Conservation (phyloP, 2,113 vertebrate species). For the Cyanoramphus novaezelandiae region DNA sequence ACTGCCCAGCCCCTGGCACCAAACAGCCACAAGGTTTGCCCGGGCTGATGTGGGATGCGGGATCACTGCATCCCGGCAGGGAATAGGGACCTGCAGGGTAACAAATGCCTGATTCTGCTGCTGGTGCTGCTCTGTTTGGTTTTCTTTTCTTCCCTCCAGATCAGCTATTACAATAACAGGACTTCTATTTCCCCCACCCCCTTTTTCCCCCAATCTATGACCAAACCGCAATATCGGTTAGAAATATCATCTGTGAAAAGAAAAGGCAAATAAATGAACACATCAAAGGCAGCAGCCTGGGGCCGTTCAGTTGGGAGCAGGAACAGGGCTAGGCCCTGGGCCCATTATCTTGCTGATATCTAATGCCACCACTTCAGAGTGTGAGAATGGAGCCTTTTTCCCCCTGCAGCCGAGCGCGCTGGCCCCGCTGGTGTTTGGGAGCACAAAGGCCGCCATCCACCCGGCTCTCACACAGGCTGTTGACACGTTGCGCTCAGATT, state of each 20-base stretch:
- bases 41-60: rapidly evolving
- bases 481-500: constrained; percentile 74
- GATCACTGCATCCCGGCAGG: neutral
- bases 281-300: constrained; percentile 71
- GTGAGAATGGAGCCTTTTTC: constrained; percentile 71
- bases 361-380: constrained; percentile 73
- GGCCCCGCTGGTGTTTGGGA: constrained; percentile 72
- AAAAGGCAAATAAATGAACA: constrained; percentile 68
- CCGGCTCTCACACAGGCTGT: constrained; percentile 64
- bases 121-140: neutral
- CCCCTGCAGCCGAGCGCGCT: constrained; percentile 51
- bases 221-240: constrained; percentile 28
- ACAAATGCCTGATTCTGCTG: neutral
- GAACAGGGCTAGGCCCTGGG: constrained; percentile 56
- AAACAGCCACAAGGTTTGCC: rapidly evolving
- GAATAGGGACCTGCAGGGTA: neutral
- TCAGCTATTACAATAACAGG: neutral
- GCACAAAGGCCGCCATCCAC: constrained; percentile 77
- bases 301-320: constrained; percentile 64
- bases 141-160: neutral
- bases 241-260: constrained; percentile 70
- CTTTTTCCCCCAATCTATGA: neutral
- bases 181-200: neutral
- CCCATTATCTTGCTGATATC: constrained; percentile 75
- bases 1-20: neutral